Evolutionary conservation across 2,797 vertebrate species (phyloP), one percentile per base, ranked within the genome.

Genomic region (Choloepus didactylus): DNA sequence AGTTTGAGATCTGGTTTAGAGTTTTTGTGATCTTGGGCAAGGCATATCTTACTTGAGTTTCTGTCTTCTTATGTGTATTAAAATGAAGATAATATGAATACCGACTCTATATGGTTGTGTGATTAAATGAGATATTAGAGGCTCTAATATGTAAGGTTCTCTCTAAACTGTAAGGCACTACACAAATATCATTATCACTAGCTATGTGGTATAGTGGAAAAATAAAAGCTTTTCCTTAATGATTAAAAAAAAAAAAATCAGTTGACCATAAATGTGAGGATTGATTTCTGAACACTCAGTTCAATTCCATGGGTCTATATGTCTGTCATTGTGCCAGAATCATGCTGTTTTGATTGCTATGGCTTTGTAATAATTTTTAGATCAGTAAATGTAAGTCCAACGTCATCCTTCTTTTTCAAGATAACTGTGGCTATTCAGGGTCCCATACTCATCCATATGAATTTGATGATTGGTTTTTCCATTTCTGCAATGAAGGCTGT

Each of bases 51-150:
- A 27, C 10, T 10, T 70, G 62, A 76, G 60, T 51, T 73, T 35
- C 35, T 35, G 35, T 44, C 80, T 4, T 70, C 67, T 51, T 83
- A 69, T 9, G 1, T 83, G 49, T 76, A 86, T 35, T 67, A 67
- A 89, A 67, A 49, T 89, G 62, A 87, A 82, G 12, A 75, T 27
- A 86, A 69, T 84, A 73, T 64, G 76, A 81, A 70, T 44, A 76
- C 44, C 31, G 66, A 6, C 38, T 35, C 38, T 64, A 49, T 29
- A 77, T 44, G 38, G 23, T 16, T 75, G 70, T 89, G 44, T 38
- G 6, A 60, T 84, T 67, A 49, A 93, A 60, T 76, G 60, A 89
- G 60, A 51, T 87, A 46, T 86, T 8, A 80, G 41, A 35, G 35
- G 35, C 35, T 35, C 2, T 35, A 35, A 35, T 35, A 51, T 31